Conservation (phyloP, 2,113 vertebrate genomes). For the Galeopterus variegatus region DNA sequence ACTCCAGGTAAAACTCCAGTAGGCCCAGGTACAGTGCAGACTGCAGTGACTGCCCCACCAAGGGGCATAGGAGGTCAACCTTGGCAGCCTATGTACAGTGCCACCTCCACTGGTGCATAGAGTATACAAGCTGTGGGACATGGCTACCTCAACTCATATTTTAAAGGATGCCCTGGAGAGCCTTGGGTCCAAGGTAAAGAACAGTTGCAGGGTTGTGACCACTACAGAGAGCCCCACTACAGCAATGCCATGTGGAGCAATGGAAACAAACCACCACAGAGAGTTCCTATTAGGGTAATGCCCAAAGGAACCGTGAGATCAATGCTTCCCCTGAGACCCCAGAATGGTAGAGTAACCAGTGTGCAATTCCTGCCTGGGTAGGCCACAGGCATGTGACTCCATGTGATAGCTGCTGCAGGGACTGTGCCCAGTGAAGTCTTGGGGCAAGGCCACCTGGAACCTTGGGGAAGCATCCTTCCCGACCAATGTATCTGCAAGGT, state of each 20-base stretch:
- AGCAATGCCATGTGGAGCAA: not conserved
- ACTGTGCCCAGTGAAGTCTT: not conserved
- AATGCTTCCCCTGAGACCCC: too few species aligned
- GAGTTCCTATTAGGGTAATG: too few species aligned
- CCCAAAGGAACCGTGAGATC: too few species aligned
- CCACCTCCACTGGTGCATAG: not conserved
- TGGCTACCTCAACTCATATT: not conserved
- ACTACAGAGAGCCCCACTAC: not conserved
- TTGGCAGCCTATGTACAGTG: not conserved
- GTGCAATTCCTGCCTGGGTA: too few species aligned
- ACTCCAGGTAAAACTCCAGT: not conserved
- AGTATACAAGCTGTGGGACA: not conserved
- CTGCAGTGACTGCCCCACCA: not conserved
- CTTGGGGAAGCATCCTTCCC: too few species aligned
- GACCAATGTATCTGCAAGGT: not conserved
- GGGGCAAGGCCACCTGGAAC: accelerated
- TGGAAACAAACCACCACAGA: too few species aligned
- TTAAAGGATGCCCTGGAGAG: not conserved
- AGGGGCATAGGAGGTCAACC: not conserved
- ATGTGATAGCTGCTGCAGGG: not conserved
- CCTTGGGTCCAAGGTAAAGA: not conserved
- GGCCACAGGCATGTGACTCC: not conserved
- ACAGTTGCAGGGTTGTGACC: too few species aligned
- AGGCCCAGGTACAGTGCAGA: not conserved
- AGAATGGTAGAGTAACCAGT: not conserved